Conservation (phyloP, 2,888 invertebrate genomes). For the Ptilodon capucinus region DNA sequence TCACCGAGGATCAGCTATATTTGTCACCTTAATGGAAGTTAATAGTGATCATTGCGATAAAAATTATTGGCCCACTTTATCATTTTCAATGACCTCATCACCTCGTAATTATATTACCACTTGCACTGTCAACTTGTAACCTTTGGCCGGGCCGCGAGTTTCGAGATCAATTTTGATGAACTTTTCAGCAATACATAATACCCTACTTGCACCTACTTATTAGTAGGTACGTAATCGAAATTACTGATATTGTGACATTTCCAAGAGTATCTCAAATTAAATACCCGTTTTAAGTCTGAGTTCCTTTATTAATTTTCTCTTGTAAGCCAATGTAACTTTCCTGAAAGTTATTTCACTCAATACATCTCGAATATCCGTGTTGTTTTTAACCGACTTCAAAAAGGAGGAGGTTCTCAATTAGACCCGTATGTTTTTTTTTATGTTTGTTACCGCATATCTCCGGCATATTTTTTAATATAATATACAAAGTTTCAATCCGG, state of each 20-base stretch:
- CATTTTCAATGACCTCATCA: neutral
- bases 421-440: too few relatives aligned
- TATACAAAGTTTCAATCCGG: too few relatives aligned
- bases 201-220: neutral
- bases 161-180: neutral
- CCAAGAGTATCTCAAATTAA: neutral
- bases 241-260: neutral
- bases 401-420: too few relatives aligned
- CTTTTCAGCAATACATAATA: neutral
- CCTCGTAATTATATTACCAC: constrained; percentile 31
- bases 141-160: neutral
- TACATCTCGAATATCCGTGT: neutral
- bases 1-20: neutral
- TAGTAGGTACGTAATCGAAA: neutral
- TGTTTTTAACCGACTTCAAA: too few relatives aligned
- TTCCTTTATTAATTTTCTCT: too few relatives aligned
- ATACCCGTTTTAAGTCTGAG: too few relatives aligned
- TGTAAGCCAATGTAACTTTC: neutral
- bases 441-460: too few relatives aligned
- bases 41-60: neutral
- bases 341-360: neutral
- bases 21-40: neutral
- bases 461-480: too few relatives aligned
- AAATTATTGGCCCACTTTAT: neutral
- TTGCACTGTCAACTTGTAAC: constrained; percentile 17